phyloP scores from a whole-genome alignment of 2,113 vertebrate genomes.

The Rutilus rutilus region DNA sequence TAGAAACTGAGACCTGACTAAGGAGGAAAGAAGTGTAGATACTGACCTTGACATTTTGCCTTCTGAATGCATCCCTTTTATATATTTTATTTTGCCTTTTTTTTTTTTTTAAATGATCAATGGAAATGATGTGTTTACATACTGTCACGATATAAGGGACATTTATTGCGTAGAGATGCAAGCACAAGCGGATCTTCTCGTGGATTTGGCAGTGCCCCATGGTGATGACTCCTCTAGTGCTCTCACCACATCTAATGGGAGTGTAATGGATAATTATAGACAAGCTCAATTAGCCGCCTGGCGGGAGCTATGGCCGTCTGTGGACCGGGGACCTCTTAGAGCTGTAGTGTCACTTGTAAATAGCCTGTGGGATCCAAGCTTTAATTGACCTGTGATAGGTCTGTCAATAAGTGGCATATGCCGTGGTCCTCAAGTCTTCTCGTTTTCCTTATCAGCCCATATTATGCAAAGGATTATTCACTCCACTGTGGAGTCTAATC shows the following conservation, averaged over 20 bases:
- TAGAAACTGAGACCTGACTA: constrained; percentile 14
- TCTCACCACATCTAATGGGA: neutral
- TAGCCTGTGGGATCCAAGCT: constrained; percentile 2
- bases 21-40: neutral
- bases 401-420: constrained; percentile 45
- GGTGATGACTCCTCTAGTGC: neutral
- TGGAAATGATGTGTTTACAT: constrained; percentile 31
- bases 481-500: constrained; percentile 15
- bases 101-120: neutral
- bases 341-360: constrained; percentile 48
- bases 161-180: constrained; percentile 51
- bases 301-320: constrained; percentile 22
- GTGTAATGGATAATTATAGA: constrained; percentile 18
- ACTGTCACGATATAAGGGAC: constrained; percentile 43
- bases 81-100: neutral
- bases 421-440: neutral
- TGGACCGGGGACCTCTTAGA: constrained; percentile 34
- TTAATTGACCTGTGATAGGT: constrained; percentile 45
- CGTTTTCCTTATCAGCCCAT: constrained; percentile 44
- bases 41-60: neutral
- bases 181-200: constrained; percentile 33
- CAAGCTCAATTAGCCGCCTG: constrained; percentile 51
- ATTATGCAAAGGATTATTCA: constrained; percentile 60
- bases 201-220: constrained; percentile 12
- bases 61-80: constrained; percentile 3